Evolutionary conservation across 2,797 vertebrate species (phyloP).

Genomic region (Chelmon rostratus): DNA sequence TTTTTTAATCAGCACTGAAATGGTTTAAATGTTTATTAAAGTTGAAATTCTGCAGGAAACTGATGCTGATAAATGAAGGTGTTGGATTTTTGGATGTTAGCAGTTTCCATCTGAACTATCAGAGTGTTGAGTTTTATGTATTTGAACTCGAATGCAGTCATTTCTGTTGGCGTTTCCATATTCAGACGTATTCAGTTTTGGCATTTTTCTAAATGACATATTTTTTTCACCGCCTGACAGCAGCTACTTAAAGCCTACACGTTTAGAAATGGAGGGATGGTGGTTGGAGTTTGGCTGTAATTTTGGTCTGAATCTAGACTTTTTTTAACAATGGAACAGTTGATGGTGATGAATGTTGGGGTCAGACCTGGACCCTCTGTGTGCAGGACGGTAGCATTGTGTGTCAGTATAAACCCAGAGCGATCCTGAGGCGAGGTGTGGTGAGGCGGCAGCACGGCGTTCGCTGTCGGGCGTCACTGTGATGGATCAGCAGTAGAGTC

Average conservation of each 20-base stretch:
- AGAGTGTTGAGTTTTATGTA: background rate
- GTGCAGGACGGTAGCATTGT: background rate
- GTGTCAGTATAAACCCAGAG: background rate
- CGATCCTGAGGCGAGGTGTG: background rate
- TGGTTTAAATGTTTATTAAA: background rate
- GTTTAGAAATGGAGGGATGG: background rate
- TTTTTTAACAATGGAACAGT: background rate
- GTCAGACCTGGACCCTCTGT: background rate
- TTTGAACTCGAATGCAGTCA: background rate
- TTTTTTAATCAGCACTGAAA: background rate
- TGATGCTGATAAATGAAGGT: too few relatives aligned
- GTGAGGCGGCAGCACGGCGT: background rate
- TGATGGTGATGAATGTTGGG: background rate
- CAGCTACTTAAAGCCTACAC: background rate
- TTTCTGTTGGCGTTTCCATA: background rate
- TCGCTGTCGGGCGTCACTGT: background rate
- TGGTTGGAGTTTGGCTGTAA: background rate
- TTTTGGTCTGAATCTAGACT: background rate
- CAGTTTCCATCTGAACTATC: too few relatives aligned
- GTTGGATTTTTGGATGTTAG: background rate
- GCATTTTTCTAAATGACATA: background rate
- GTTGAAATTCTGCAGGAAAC: background rate
- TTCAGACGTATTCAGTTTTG: background rate
- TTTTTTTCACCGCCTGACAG: too few relatives aligned
- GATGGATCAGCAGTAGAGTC: slow-evolving; percentile 42